A percentile compares a stretch with the other conserved stretches of the same genome.
Evolutionary conservation across 2,797 vertebrate species (phyloP).

Genomic region (Ceryle rudis): DNA sequence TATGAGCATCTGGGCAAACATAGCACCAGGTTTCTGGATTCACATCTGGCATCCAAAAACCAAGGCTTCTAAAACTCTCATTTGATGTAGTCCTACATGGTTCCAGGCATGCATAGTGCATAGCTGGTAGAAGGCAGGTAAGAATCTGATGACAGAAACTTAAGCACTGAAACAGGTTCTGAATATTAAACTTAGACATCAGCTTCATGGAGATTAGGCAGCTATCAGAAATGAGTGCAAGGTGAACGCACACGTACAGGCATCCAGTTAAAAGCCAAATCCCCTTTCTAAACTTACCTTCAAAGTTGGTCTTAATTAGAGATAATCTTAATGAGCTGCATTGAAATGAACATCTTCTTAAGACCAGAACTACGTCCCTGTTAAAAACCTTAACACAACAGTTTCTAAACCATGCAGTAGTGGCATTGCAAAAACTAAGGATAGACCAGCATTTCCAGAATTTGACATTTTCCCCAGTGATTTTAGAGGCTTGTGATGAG

Average conservation of each 20-base stretch:
- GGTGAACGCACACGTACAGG: background rate
- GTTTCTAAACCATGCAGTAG: background rate
- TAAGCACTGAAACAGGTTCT: background rate
- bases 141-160: background rate
- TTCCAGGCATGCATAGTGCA: background rate
- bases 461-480: background rate
- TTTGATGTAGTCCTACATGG: background rate
- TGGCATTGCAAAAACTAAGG: background rate
- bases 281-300: background rate
- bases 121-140: background rate
- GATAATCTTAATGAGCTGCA: background rate
- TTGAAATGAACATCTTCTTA: background rate
- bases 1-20: background rate
- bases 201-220: background rate
- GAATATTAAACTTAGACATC: background rate
- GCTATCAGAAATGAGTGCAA: background rate
- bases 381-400: background rate
- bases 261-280: background rate
- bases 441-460: fast-evolving
- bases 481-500: background rate
- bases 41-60: background rate
- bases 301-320: background rate
- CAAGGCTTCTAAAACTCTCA: background rate
- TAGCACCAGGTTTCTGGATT: background rate
- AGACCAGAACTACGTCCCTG: background rate